Conservation (phyloP, 1,140 invertebrate genomes). For the Zaprionus africanus region DNA sequence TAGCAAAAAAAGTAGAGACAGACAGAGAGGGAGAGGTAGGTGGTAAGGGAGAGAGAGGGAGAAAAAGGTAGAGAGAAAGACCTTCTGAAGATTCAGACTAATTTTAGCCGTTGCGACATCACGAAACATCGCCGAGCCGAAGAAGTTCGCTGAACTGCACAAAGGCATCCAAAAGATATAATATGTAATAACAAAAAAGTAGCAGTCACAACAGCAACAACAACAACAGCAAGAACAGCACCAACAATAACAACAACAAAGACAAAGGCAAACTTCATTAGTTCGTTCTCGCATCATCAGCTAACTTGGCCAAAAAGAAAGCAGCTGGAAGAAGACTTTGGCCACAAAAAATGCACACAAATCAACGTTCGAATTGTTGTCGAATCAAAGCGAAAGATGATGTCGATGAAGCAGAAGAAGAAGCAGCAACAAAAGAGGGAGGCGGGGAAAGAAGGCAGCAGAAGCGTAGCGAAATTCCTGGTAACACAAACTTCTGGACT, state of each 20-base stretch:
- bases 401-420: conserved; percentile 33
- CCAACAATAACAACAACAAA: conserved; percentile 40
- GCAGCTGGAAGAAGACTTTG: conserved; percentile 45
- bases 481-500: conserved; percentile 27
- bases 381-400: conserved; percentile 47
- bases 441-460: conserved; percentile 2
- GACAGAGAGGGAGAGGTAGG: conserved; percentile 4
- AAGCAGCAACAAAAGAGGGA: neutral
- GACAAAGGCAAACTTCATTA: conserved; percentile 63
- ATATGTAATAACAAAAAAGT: conserved; percentile 68
- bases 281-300: conserved; percentile 54
- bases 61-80: conserved; percentile 14
- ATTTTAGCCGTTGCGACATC: conserved; percentile 81
- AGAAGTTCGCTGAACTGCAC: conserved; percentile 79
- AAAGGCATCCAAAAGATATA: conserved; percentile 58
- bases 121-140: conserved; percentile 54
- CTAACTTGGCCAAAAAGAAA: conserved; percentile 55
- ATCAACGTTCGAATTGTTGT: conserved; percentile 70
- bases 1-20: conserved; percentile 14
- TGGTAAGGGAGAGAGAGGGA: neutral
- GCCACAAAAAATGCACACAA: conserved; percentile 77
- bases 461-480: conserved; percentile 53
- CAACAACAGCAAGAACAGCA: conserved; percentile 30
- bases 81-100: conserved; percentile 57
- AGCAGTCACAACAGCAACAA: conserved; percentile 38